Evolutionary conservation across 2,113 vertebrate genomes (phyloP).

Genomic region (Origma solitaria): DNA sequence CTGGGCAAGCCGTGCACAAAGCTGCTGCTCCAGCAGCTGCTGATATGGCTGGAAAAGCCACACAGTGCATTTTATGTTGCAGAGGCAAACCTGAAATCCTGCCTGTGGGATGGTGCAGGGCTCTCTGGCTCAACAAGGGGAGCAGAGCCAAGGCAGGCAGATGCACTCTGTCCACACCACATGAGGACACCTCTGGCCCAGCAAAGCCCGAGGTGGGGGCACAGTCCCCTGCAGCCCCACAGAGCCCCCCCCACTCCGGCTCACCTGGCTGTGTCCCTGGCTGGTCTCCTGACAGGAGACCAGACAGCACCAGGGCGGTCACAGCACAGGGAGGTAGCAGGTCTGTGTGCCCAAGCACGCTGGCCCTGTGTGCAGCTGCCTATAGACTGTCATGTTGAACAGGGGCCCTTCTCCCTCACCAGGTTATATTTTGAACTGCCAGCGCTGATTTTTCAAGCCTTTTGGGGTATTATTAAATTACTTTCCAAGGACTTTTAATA

Average conservation of each 20-base stretch:
- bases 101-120: background rate
- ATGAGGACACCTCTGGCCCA: background rate
- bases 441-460: constrained; percentile 25
- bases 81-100: background rate
- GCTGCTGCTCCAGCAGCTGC: background rate
- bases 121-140: rapidly evolving
- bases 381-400: background rate
- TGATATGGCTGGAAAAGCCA: background rate
- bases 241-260: rapidly evolving
- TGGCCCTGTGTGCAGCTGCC: background rate
- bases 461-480: constrained; percentile 69
- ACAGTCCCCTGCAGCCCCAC: rapidly evolving
- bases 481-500: constrained; percentile 73
- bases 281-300: background rate
- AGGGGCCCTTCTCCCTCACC: background rate
- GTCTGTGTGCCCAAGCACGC: background rate
- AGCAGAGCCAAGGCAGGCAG: rapidly evolving
- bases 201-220: background rate
- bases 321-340: rapidly evolving
- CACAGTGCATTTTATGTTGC: background rate
- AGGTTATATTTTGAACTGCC: constrained; percentile 36
- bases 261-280: background rate
- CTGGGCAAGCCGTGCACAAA: background rate
- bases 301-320: rapidly evolving
- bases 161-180: background rate